Evolutionary conservation across 2,797 vertebrate species (phyloP).

Genomic region (Oreonectes daqikongensis): DNA sequence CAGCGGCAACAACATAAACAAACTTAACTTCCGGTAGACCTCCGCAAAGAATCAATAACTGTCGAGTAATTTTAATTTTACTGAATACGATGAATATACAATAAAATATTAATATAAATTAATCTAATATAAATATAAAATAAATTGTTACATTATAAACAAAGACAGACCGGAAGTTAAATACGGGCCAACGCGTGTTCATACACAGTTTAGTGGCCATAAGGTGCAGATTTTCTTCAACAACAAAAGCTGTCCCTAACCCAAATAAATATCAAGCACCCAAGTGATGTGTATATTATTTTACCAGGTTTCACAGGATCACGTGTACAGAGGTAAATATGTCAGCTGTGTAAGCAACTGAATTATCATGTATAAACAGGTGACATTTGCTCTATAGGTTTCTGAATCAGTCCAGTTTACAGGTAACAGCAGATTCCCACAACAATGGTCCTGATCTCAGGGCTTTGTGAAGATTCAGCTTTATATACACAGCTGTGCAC

Average conservation of each 20-base stretch:
- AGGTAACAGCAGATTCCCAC: background rate
- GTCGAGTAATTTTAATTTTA: too few relatives aligned
- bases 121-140: too few relatives aligned
- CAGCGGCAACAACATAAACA: too few relatives aligned
- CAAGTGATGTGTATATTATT: conserved; percentile 14
- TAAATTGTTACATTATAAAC: too few relatives aligned
- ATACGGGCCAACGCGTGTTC: too few relatives aligned
- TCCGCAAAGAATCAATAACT: too few relatives aligned
- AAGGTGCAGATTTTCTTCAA: too few relatives aligned
- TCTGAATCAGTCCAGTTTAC: conserved; percentile 4
- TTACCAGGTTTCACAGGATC: conserved; percentile 33
- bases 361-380: conserved; percentile 14
- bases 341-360: conserved; percentile 33
- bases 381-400: conserved; percentile 2
- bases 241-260: background rate
- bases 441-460: background rate
- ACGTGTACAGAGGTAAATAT: conserved; percentile 30
- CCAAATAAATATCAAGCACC: background rate
- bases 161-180: too few relatives aligned
- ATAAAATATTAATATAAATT: too few relatives aligned
- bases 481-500: conserved; percentile 10
- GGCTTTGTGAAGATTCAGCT: background rate
- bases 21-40: too few relatives aligned
- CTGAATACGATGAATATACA: too few relatives aligned
- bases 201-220: too few relatives aligned